Base-by-base conservation (phyloP, 2,113 vertebrate genomes). In the Thalassarche chlororhynchos region DNA sequence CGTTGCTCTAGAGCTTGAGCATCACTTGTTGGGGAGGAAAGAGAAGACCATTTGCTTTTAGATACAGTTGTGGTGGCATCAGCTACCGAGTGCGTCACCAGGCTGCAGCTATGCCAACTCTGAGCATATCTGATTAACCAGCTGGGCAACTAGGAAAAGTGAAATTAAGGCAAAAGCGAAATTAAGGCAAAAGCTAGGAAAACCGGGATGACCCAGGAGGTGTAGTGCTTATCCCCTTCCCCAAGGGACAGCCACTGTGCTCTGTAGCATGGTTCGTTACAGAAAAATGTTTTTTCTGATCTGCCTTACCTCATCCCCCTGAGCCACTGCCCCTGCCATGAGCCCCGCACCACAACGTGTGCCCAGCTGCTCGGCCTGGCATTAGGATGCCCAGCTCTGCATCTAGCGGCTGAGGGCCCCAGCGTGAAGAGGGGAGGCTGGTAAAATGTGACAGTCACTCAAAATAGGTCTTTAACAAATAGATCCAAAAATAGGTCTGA, bases 371-470 rank as follows among this genome's bases (percentile, higher is more conserved):
- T 40, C 51, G 23, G 10, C 44, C 54, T 55, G 40, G 32, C 46
- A 49, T 80, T 47, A 38, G 31, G 49, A 15, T 44, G 15, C 32
- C 32, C 28, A 69, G n/a, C 47, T 26, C 54, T 44, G 23, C 3
- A 2, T 15, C 16, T 49, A 34, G 34, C 1, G 14, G 8, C 26
- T 55, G 51, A 75, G 5, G n/a, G 31, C 6, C 9, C 25, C 51
- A 31, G 54, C 34, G 17, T 2, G 8, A 32, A n/a, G n/a, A 2
- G 12, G 2, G 2, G 7, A 6, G 6, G 4, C 46, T 77, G 68
- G 12, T 40, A 62, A 74, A 88, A 69, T 17, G 16, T 62, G 85
- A 15, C 25, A 61, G 8, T 71, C 32, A 10, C 34, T 65, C 8
- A 72, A 86, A 86, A 70, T 5, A 77, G 3, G 6, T 74, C 62